Base-by-base conservation (phyloP, 2,113 vertebrate genomes). In the Pterocles gutturalis region DNA sequence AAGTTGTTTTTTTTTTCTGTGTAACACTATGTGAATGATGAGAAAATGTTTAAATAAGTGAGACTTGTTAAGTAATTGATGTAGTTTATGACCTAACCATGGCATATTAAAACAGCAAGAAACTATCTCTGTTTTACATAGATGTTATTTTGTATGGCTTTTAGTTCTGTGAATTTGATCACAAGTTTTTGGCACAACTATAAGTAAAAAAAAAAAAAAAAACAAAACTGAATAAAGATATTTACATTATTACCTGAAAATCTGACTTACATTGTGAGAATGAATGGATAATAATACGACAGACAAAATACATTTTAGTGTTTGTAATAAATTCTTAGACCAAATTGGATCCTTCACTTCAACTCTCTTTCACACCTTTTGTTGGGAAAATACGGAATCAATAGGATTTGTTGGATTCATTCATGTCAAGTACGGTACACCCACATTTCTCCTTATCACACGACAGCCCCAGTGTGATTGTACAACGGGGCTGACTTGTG, bases 391-490 rank as follows among this genome's bases (percentile, higher is more conserved):
- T 43, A n/a, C 7, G 3, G 75, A 17, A n/a, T 25, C 21, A 55
- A 5, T 31, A 31, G 60, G 10, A 19, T 78, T 73, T 73, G 38
- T 45, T 70, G 55, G 16, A n/a, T 66, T 24, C 5, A 5, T 62
- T 88, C 7, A 2, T 1, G 0, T 53, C 19, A 8, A 33, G 51
- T 53, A 12, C 41, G 49, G 26, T 10, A 19, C 12, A 15, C 73
- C 33, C 33, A 14, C 34, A 1, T 34, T 57, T 57, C 17, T 53
- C 17, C 33, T 36, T 57, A 4, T 9, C 10, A 3, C 75, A 12
- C 1, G 24, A 20, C 1, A 5, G 34, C 34, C 14, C 17, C 29
- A 7, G 0, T 21, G 15, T 3, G 20, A 10, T 5, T 21, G 62
- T n/a, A 5, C 4, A 2, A 4, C 2, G 70, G 53, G 81, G 54